Evolutionary conservation across 2,113 vertebrate species (phyloP), one percentile per base, ranked within the genome.

Genomic region (Istiophorus platypterus): DNA sequence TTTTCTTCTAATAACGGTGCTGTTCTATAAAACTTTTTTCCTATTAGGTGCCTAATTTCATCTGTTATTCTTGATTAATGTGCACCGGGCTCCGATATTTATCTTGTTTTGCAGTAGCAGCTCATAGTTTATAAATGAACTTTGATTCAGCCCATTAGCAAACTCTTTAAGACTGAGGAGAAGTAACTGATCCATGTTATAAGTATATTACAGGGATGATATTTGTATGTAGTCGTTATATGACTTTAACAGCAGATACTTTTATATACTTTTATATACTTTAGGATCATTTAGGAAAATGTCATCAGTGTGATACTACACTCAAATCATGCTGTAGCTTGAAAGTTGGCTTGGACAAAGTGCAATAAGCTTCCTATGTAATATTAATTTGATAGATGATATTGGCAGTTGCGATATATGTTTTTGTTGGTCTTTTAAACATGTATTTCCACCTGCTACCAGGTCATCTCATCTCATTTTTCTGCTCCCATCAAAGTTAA

Each of bases 301-400:
- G 7, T 12, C 20, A 51, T 41, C 29, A 39, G n/a, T 47, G 37
- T 17, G 7, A 62, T 52, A 18, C 7, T 27, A 51, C 24, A 3
- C 18, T 51, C 26, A 24, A 27, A 42, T 68, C 10, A 31, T 5
- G 7, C 24, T 51, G 13, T 34, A 15, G 29, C 29, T 57, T 27
- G 51, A 68, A 56, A 0, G n/a, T n/a, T 66, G 76, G 51, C 67
- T 71, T 37, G 82, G 82, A 88, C 58, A 66, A 86, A 78, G 84
- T 86, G 83, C 80, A 85, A 76, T 85, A 77, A 2, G 15, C 31
- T 66, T 62, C 12, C 52, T 4, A 22, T 54, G 22, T 14, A 47
- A 52, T 61, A 34, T 2, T 3, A n/a, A 49, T 78, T 54, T 47
- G 15, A 71, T 65, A 15, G 41, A 49, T 58, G 9, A 14, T 52